Percentiles rank a stretch among this genome's conserved stretches.
Conservation (phyloP, 2,113 vertebrate genomes). For the Hippocampus comes region DNA sequence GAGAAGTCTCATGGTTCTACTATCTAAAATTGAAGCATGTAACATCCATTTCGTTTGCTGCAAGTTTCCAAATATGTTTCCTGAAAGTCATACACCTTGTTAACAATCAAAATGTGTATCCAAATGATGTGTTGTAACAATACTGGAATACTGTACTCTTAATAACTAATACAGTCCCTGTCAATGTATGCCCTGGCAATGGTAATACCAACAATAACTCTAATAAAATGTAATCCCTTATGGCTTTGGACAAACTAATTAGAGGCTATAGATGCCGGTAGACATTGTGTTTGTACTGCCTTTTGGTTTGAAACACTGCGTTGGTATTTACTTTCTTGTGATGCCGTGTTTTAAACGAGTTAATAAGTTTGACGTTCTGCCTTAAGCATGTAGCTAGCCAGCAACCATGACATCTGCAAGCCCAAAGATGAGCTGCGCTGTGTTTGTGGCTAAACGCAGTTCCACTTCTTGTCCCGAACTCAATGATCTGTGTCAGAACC, state of each 20-base stretch:
- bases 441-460: too few relatives aligned
- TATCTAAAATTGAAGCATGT: not conserved
- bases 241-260: too few relatives aligned
- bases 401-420: not conserved
- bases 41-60: not conserved
- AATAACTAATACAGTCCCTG: not conserved
- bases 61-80: not conserved
- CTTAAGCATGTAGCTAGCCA: not conserved
- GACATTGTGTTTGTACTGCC: too few relatives aligned
- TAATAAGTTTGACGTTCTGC: not conserved
- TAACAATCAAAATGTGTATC: constrained; percentile 14
- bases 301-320: too few relatives aligned
- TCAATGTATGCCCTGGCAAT: too few relatives aligned
- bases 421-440: not conserved
- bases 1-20: too few relatives aligned
- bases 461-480: too few relatives aligned
- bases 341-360: not conserved
- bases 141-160: not conserved
- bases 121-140: constrained; percentile 9
- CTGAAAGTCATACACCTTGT: not conserved
- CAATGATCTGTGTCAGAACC: too few relatives aligned
- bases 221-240: too few relatives aligned
- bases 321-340: too few relatives aligned
- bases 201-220: not conserved
- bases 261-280: too few relatives aligned